These are phyloP conservation scores for Chelmon rostratus DNA, from an alignment of 2,797 vertebrate species.

Conservation along the genomic window DNA sequence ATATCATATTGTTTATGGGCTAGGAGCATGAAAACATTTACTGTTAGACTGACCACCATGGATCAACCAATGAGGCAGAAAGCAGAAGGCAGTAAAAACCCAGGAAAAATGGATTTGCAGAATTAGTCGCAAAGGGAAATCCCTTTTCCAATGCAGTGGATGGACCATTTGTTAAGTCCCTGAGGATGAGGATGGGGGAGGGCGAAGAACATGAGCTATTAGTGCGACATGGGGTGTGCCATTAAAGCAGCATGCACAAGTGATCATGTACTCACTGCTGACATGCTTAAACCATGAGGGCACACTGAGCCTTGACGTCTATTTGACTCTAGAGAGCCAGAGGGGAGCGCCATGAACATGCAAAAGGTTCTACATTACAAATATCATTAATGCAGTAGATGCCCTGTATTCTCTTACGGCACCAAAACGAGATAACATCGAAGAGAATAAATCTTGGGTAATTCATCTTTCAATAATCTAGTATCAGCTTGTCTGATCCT, in stretches of 20 bases:
- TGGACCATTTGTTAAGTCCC: constrained; percentile 69
- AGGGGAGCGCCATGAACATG: constrained; percentile 46
- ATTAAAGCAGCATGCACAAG: constrained; percentile 75
- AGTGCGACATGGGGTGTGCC: constrained; percentile 66
- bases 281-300: constrained; percentile 69
- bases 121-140: constrained; percentile 57
- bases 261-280: constrained; percentile 67
- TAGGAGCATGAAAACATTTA: constrained; percentile 69
- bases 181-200: constrained; percentile 44
- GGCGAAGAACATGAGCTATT: constrained; percentile 64
- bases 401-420: neutral
- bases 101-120: constrained; percentile 51
- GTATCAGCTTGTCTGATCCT: neutral
- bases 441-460: neutral
- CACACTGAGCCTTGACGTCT: constrained; percentile 41
- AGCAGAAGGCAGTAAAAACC: constrained; percentile 57
- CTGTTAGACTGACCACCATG: constrained; percentile 58
- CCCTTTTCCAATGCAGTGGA: constrained; percentile 65
- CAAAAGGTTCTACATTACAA: constrained; percentile 18
- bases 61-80: constrained; percentile 71
- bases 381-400: neutral
- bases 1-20: constrained; percentile 62
- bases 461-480: constrained; percentile 9
- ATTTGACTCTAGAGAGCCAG: constrained; percentile 46
- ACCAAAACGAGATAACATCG: neutral